Evolutionary conservation across 2,113 vertebrate genomes (phyloP).

Genomic region (Periophthalmodon schlosseri): DNA sequence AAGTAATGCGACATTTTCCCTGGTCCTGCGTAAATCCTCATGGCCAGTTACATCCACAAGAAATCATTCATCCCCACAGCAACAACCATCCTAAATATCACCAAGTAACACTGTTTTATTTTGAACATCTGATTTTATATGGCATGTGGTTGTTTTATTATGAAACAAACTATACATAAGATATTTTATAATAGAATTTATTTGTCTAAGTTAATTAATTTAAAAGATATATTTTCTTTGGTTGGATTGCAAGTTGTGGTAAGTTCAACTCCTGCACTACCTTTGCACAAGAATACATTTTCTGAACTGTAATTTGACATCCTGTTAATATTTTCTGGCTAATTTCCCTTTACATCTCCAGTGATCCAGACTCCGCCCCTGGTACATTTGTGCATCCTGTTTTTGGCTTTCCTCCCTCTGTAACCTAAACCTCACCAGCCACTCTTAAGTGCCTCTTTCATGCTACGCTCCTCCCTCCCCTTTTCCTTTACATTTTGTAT

Average conservation of each 20-base stretch:
- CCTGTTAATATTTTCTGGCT: slow-evolving; percentile 2
- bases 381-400: slow-evolving; percentile 30
- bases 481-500: slow-evolving; percentile 2
- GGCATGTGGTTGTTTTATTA: no score
- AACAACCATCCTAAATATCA: no score
- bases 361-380: slow-evolving; percentile 12
- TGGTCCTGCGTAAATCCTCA: not conserved
- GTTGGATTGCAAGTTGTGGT: no score
- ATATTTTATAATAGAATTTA: no score
- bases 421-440: not conserved
- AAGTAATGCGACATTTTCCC: not conserved
- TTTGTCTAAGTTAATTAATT: no score
- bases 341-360: slow-evolving; percentile 4
- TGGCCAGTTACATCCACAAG: no score
- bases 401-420: slow-evolving; percentile 24
- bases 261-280: not conserved
- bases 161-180: no score
- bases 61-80: no score
- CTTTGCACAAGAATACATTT: not conserved
- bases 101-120: no score
- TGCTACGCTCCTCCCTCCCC: not conserved
- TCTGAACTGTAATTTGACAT: not conserved
- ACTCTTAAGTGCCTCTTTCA: slow-evolving; percentile 29
- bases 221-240: not conserved
- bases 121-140: no score